A percentile compares a stretch with the other conserved stretches of the same genome.
phyloP scores from a whole-genome alignment of 2,113 vertebrate species.

The Tachuris rubrigastra region DNA sequence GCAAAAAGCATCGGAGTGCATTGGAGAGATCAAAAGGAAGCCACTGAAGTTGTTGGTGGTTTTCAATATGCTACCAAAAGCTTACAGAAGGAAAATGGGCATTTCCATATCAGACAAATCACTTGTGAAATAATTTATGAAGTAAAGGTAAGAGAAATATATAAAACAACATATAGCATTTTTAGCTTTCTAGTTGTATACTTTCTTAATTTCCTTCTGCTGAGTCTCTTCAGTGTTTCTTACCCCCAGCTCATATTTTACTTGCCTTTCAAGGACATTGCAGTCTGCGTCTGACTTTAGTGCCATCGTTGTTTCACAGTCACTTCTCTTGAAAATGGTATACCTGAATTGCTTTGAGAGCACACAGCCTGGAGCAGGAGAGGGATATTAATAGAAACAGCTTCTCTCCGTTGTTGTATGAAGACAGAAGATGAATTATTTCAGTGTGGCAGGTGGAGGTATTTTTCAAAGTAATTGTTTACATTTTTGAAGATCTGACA shows the following conservation, averaged over 20 bases:
- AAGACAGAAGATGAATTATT: neutral
- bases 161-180: neutral
- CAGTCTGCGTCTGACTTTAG: neutral
- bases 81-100: neutral
- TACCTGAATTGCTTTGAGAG: neutral
- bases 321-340: neutral
- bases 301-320: neutral
- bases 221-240: neutral
- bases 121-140: neutral
- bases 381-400: constrained; percentile 32
- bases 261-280: neutral
- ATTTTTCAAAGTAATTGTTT: constrained; percentile 24
- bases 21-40: neutral
- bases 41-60: neutral
- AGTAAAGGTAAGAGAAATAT: constrained; percentile 1
- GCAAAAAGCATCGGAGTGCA: neutral
- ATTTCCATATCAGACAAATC: neutral
- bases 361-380: neutral
- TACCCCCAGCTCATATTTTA: neutral
- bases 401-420: neutral
- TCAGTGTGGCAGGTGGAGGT: neutral
- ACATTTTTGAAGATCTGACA: neutral
- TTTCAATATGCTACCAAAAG: neutral
- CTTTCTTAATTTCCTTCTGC: neutral
- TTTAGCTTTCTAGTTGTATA: neutral